Evolutionary conservation across 2,888 invertebrate genomes (phyloP).

Genomic region (Conistra vaccinii): DNA sequence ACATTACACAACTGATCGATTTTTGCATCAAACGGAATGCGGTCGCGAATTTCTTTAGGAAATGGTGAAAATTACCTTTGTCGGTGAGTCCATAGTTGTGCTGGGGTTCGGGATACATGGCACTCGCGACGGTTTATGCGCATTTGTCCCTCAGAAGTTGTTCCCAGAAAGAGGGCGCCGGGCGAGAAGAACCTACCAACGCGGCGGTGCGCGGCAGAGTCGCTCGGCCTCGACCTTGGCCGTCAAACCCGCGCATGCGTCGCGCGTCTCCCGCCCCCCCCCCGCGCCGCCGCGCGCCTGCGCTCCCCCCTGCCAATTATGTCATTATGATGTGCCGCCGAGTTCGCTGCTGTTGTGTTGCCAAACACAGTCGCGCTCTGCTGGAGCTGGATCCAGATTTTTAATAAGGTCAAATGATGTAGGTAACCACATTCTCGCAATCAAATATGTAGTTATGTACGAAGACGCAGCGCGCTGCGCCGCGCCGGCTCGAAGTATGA

Average conservation of each 20-base stretch:
- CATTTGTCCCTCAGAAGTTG: slow-evolving; percentile 79
- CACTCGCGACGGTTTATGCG: slow-evolving; percentile 85
- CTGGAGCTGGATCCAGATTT: slow-evolving; percentile 79
- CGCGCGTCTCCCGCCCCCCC: slow-evolving; percentile 76
- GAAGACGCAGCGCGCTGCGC: slow-evolving; percentile 24
- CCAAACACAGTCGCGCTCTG: slow-evolving; percentile 85
- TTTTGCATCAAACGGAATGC: slow-evolving; percentile 54
- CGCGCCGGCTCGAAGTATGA: not conserved
- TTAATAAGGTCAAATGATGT: slow-evolving; percentile 66
- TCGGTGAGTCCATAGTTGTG: slow-evolving; percentile 50
- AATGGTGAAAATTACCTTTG: slow-evolving; percentile 74
- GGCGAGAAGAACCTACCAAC: slow-evolving; percentile 84
- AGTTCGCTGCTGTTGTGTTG: slow-evolving; percentile 82
- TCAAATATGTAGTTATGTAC: slow-evolving; percentile 30
- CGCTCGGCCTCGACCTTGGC: slow-evolving; percentile 90
- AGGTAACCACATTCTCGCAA: slow-evolving; percentile 53
- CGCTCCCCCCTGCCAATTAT: slow-evolving; percentile 86
- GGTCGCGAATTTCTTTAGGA: slow-evolving; percentile 46
- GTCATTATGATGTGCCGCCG: slow-evolving; percentile 84
- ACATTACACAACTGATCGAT: slow-evolving; percentile 79
- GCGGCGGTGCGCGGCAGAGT: slow-evolving; percentile 89
- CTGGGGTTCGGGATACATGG: slow-evolving; percentile 58
- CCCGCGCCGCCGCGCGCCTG: slow-evolving; percentile 70
- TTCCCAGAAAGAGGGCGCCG: slow-evolving; percentile 83
- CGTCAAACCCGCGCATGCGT: slow-evolving; percentile 90